Base-by-base conservation (phyloP, 2,888 invertebrate genomes). In the Microchrysa polita region DNA sequence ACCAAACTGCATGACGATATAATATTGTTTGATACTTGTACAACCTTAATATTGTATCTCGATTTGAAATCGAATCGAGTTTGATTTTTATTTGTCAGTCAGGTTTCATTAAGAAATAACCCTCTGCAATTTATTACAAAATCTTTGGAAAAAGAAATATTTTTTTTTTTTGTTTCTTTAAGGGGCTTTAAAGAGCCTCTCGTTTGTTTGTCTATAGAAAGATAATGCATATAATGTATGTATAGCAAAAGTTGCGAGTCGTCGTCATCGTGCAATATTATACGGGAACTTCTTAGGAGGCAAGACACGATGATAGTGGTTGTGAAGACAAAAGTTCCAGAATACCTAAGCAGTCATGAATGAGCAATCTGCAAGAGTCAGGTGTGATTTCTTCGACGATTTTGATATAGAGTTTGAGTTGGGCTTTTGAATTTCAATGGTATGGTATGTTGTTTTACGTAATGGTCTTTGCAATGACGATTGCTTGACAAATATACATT, bases 61-160 rank as follows among this genome's bases (percentile, higher is more conserved):
- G 9, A 18, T 22, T 61, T 14, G 61, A 16, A 61, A 61, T 61
- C 40, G 14, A 61, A 40, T 16, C 40, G 16, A 16, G 12, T 40
- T 4, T 16, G 61, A 12, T 61, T 61, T 20, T 61, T 61, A 16
- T 61, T 61, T 27, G 27, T 12, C n/a, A 44, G 65, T 65, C 69
- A 40, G 40, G 42, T 69, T 20, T 57, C 69, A 57, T 69, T 69
- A 48, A 57, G 69, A 69, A 69, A 69, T 65, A 34, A n/a, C n/a
- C n/a, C 27, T 34, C 27, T 34, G 65, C 69, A 20, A 69, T 69
- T 65, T 52, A 55, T 69, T 69, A 57, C 69, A 69, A 69, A 69
- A 69, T 69, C 55, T 40, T n/a, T 42, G 22, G 42, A 14, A 48
- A 65, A n/a, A n/a, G n/a, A n/a, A 69, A 23, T 57, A 40, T 57